A percentile compares a stretch with the other conserved stretches of the same genome.
Conservation (phyloP, 2,888 invertebrate species). For the Ophion ventricosus region DNA sequence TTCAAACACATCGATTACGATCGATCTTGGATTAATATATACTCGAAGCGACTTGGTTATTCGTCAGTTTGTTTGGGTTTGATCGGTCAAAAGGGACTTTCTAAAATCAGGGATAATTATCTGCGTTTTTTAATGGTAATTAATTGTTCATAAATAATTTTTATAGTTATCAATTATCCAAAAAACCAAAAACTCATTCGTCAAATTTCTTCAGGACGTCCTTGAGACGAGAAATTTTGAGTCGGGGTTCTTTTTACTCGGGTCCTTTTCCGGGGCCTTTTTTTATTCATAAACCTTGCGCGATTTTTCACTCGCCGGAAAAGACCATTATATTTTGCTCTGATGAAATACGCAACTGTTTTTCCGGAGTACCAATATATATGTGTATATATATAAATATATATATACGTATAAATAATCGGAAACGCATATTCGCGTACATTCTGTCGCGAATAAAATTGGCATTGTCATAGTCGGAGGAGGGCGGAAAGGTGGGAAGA, state of each 20-base stretch:
- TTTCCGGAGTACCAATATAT: slow-evolving; percentile 37
- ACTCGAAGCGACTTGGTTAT: neutral
- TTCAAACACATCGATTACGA: neutral
- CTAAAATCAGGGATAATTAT: neutral
- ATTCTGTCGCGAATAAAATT: slow-evolving; percentile 60
- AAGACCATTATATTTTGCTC: slow-evolving; percentile 56
- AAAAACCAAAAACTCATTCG: too few relatives aligned
- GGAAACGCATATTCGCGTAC: slow-evolving; percentile 45
- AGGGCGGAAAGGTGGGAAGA: slow-evolving; percentile 6
- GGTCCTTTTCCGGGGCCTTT: neutral
- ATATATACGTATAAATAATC: slow-evolving; percentile 31
- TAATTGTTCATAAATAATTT: too few relatives aligned
- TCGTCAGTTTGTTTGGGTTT: neutral
- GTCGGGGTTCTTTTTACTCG: neutral
- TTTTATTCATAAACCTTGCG: slow-evolving; percentile 1
- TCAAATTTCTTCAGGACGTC: neutral
- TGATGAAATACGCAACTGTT: slow-evolving; percentile 64
- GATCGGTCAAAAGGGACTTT: too few relatives aligned
- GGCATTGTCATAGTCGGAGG: slow-evolving; percentile 37
- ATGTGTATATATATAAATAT: slow-evolving; percentile 20
- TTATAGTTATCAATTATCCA: too few relatives aligned
- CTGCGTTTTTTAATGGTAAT: too few relatives aligned
- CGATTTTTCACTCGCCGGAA: slow-evolving; percentile 48
- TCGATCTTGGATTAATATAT: neutral
- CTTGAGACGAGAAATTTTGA: neutral